Percentiles rank a stretch among this genome's conserved stretches.
These are phyloP conservation scores for Myotis pilosus DNA, from an alignment of 2,797 vertebrate species.

Conservation along the genomic window DNA sequence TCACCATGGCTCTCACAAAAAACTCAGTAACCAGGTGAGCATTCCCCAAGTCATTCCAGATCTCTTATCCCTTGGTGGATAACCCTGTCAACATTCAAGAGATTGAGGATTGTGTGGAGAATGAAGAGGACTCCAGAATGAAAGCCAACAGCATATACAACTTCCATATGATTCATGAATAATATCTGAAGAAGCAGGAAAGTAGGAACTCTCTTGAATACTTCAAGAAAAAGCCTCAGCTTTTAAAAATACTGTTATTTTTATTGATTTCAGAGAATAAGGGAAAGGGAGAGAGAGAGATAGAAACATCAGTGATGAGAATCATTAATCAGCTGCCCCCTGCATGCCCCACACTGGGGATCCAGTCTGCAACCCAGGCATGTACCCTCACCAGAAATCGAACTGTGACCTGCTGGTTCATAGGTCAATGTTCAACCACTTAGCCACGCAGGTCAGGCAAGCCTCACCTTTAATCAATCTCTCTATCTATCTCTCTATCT, in stretches of 20 bases:
- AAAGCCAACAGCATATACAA: background rate
- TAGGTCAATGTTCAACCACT: too few relatives aligned
- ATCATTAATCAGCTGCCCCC: too few relatives aligned
- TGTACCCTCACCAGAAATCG: too few relatives aligned
- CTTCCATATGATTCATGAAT: background rate
- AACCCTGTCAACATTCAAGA: background rate
- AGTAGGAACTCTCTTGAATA: slow-evolving; percentile 36
- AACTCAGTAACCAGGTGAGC: background rate
- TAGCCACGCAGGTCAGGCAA: too few relatives aligned
- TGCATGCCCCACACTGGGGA: too few relatives aligned
- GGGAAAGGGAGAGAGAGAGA: too few relatives aligned
- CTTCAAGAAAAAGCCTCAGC: background rate
- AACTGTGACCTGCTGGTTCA: too few relatives aligned
- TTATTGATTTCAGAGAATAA: too few relatives aligned
- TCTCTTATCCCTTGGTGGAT: background rate
- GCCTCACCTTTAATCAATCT: too few relatives aligned
- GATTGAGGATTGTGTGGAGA: background rate
- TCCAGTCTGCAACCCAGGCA: too few relatives aligned
- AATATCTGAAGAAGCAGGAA: slow-evolving; percentile 29
- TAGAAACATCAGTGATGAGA: too few relatives aligned
- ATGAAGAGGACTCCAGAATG: background rate
- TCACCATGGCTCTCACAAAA: background rate
- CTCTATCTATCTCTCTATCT: too few relatives aligned
- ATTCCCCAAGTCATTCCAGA: background rate
- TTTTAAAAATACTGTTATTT: background rate